Conservation (phyloP, 2,797 vertebrate species). For the Oophaga sylvatica region DNA sequence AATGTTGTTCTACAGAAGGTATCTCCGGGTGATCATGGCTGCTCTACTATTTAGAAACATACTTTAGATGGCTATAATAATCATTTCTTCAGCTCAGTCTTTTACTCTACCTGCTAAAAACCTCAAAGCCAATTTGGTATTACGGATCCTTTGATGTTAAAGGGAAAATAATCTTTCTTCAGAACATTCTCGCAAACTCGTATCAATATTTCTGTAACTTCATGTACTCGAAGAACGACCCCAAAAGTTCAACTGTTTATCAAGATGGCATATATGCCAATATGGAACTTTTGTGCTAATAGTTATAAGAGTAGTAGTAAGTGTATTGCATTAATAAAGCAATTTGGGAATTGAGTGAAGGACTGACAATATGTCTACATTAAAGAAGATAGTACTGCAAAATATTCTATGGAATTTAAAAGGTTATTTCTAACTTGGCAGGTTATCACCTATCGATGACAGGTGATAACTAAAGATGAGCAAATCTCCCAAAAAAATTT, state of each 20-base stretch:
- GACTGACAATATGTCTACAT: no score
- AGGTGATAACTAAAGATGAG: no score
- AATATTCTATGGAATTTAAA: no score
- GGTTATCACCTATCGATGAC: no score
- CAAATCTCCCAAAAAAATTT: no score
- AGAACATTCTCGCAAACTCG: not conserved
- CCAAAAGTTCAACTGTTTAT: not conserved
- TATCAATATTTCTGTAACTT: constrained; percentile 6
- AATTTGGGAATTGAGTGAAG: no score
- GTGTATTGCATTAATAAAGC: not conserved
- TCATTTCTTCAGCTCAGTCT: not conserved
- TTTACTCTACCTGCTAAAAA: constrained; percentile 13
- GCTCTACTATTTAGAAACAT: constrained; percentile 42
- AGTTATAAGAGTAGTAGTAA: not conserved
- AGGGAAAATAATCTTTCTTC: not conserved
- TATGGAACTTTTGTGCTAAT: not conserved
- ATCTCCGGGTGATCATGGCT: constrained; percentile 30
- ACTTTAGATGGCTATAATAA: constrained; percentile 26
- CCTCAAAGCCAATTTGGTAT: constrained; percentile 20
- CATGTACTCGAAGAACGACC: not conserved
- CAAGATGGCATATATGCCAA: not conserved
- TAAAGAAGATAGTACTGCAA: no score
- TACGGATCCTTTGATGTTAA: constrained; percentile 21
- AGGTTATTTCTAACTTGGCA: no score
- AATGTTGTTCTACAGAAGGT: constrained; percentile 72